Percentiles rank a stretch among this genome's conserved stretches.
Evolutionary conservation across 92 coral and sea anemone species (phyloP).

Genomic region (Diadumene lineata): DNA sequence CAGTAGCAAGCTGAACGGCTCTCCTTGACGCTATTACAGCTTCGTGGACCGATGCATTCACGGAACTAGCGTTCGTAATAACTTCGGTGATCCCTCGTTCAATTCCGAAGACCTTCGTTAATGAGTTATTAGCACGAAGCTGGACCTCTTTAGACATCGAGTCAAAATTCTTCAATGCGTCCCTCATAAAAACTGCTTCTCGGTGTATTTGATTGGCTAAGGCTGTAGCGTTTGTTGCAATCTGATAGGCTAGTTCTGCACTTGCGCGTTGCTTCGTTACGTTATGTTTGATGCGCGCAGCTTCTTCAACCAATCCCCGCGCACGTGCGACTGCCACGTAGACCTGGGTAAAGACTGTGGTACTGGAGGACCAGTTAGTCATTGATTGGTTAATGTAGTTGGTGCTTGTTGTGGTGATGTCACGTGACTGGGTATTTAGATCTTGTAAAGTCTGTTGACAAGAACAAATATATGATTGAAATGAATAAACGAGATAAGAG

Average conservation of each 20-base stretch:
- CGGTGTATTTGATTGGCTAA: slow-evolving; percentile 48
- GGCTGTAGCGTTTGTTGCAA: slow-evolving; percentile 52
- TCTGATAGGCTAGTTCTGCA: slow-evolving; percentile 20
- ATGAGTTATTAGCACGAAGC: slow-evolving; percentile 37
- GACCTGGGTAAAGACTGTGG: slow-evolving; percentile 53
- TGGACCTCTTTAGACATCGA: slow-evolving; percentile 40
- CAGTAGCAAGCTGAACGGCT: slow-evolving; percentile 46
- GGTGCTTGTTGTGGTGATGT: slow-evolving; percentile 5
- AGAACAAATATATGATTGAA: too few species aligned
- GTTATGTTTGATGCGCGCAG: slow-evolving; percentile 35
- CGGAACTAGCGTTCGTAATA: slow-evolving; percentile 50
- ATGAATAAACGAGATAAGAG: too few species aligned
- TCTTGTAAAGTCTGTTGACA: slow-evolving; percentile 2
- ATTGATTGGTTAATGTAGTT: slow-evolving; percentile 38
- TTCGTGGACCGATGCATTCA: slow-evolving; percentile 45
- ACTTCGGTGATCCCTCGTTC: slow-evolving; percentile 18
- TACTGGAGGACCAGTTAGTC: slow-evolving; percentile 54
- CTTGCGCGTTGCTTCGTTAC: slow-evolving; percentile 26
- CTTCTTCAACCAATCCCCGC: slow-evolving; percentile 42
- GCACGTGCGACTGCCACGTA: slow-evolving; percentile 61
- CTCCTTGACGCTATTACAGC: slow-evolving; percentile 36
- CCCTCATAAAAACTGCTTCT: slow-evolving; percentile 52
- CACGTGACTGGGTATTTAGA: not conserved
- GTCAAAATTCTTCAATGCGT: slow-evolving; percentile 51
- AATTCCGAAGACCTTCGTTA: slow-evolving; percentile 18